A percentile compares a stretch with the other conserved stretches of the same genome.
phyloP scores from a whole-genome alignment of 2,888 invertebrate genomes.

The Ptilodon capucinus region DNA sequence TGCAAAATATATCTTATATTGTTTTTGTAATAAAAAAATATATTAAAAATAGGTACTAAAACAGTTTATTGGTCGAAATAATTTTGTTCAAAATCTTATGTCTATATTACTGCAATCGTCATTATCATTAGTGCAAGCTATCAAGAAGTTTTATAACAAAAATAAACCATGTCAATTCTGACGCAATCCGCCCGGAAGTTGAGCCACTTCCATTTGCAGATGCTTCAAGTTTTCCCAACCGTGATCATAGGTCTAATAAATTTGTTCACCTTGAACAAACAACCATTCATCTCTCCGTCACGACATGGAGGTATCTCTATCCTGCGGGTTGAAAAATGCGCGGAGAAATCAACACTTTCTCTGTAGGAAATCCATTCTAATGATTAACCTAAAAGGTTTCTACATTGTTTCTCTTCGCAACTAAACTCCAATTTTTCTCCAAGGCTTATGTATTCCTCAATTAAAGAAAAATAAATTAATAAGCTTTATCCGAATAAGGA shows the following conservation, averaged over 20 bases:
- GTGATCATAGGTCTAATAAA: slow-evolving; percentile 47
- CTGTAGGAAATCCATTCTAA: slow-evolving; percentile 54
- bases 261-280: slow-evolving; percentile 51
- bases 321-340: slow-evolving; percentile 48
- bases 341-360: slow-evolving; percentile 51
- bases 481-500: slow-evolving; percentile 11
- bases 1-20: no score
- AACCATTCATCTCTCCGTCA: slow-evolving; percentile 57
- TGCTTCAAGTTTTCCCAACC: slow-evolving; percentile 13
- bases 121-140: no score
- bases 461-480: slow-evolving; percentile 10
- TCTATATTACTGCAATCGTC: no score
- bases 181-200: neutral
- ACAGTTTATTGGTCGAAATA: no score
- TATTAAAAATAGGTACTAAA: no score
- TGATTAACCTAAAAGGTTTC: slow-evolving; percentile 54
- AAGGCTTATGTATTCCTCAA: slow-evolving; percentile 22
- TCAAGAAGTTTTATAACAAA: no score
- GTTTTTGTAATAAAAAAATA: no score
- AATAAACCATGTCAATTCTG: no score
- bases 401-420: slow-evolving; percentile 45
- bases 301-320: slow-evolving; percentile 46
- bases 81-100: no score
- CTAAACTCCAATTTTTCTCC: slow-evolving; percentile 19
- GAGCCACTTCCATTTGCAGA: slow-evolving; percentile 10